These are phyloP conservation scores for Trichonephila clavata DNA, from an alignment of 1,140 invertebrate genomes.

Conservation along the genomic window DNA sequence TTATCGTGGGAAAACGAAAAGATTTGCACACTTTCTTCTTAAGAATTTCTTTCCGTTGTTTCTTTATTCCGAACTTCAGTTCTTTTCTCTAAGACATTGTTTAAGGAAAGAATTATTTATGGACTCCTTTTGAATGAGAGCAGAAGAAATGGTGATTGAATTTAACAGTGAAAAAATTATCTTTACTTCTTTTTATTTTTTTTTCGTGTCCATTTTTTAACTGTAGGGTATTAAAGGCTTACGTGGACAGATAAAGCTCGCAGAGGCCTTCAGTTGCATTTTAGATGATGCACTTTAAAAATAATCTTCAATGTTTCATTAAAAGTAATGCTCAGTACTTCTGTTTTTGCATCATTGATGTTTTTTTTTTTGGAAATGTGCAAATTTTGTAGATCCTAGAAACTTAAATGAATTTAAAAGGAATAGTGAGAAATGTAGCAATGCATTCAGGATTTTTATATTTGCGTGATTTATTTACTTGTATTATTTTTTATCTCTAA, in stretches of 20 bases:
- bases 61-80: slow-evolving; percentile 7
- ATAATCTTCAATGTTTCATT: not conserved
- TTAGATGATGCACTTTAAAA: slow-evolving; percentile 28
- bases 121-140: slow-evolving; percentile 42
- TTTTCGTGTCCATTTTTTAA: not conserved
- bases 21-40: slow-evolving; percentile 41
- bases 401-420: too few relatives aligned
- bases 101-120: slow-evolving; percentile 47
- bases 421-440: too few relatives aligned
- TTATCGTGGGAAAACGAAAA: slow-evolving; percentile 42
- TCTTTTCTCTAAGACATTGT: not conserved
- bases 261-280: not conserved
- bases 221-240: slow-evolving; percentile 1
- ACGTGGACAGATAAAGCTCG: not conserved
- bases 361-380: not conserved
- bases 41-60: slow-evolving; percentile 34
- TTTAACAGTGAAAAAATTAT: slow-evolving; percentile 14
- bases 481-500: too few relatives aligned
- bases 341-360: not conserved
- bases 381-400: not conserved
- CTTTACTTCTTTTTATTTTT: not conserved
- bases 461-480: too few relatives aligned
- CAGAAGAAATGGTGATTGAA: slow-evolving; percentile 39
- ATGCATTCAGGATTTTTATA: too few relatives aligned
- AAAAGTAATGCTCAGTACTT: not conserved